A percentile compares a stretch with the other conserved stretches of the same genome.
Conservation (phyloP, 2,113 vertebrate species). For the Dolichotis patagonum region DNA sequence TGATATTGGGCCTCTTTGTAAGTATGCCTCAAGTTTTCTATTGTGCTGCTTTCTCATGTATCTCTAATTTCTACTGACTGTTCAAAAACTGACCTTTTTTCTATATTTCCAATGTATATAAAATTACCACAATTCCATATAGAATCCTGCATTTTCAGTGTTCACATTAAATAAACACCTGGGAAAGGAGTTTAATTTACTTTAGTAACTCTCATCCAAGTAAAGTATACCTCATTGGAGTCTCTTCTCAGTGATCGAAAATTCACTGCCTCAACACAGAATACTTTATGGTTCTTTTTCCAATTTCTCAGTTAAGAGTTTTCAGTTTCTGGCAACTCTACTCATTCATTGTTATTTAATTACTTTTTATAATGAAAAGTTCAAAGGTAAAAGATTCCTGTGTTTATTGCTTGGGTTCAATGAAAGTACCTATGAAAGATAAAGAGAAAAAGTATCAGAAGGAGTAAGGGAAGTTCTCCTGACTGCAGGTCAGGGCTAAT, state of each 20-base stretch:
- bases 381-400: neutral
- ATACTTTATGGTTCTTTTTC: neutral
- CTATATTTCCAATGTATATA: slow-evolving; percentile 45
- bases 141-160: slow-evolving; percentile 45
- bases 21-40: slow-evolving; percentile 60
- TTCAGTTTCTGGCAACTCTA: neutral
- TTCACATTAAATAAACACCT: slow-evolving; percentile 54
- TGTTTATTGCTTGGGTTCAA: neutral
- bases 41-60: slow-evolving; percentile 52
- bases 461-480: neutral
- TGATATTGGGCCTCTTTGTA: slow-evolving; percentile 54
- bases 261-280: neutral
- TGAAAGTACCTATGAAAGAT: neutral
- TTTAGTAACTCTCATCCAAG: slow-evolving; percentile 46
- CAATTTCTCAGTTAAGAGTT: neutral
- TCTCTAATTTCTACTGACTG: slow-evolving; percentile 63
- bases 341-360: neutral
- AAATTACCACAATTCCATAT: slow-evolving; percentile 16
- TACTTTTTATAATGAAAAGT: neutral
- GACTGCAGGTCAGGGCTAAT: neutral
- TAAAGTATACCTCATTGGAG: slow-evolving; percentile 29
- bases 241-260: slow-evolving; percentile 41
- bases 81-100: slow-evolving; percentile 50
- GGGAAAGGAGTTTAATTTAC: slow-evolving; percentile 56
- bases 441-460: neutral